These are phyloP conservation scores for Rutilus rutilus DNA, from an alignment of 2,113 vertebrate species.

Conservation along the genomic window DNA sequence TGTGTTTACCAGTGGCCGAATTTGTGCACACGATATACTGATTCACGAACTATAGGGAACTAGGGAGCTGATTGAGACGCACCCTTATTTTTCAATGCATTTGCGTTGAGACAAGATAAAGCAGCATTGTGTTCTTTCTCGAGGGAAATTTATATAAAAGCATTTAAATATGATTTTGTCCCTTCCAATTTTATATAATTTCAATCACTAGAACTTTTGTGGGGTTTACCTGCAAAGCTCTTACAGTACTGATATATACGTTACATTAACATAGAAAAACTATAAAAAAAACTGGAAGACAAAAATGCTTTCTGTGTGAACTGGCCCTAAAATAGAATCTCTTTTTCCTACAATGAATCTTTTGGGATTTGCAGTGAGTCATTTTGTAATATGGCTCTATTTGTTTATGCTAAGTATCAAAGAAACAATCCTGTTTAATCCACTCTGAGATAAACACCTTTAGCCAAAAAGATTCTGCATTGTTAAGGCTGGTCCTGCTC, in stretches of 20 bases:
- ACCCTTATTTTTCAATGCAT: not conserved
- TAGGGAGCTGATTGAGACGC: too few species aligned
- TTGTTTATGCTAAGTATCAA: conserved; percentile 33
- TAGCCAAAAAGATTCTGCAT: not conserved
- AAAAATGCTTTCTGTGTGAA: not conserved
- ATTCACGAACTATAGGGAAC: too few species aligned
- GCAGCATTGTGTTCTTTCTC: too few species aligned
- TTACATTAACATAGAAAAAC: not conserved
- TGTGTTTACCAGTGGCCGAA: too few species aligned
- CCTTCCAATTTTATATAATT: too few species aligned
- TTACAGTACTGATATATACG: not conserved
- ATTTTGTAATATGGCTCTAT: conserved; percentile 29
- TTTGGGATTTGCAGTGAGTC: conserved; percentile 15
- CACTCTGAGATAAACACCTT: conserved; percentile 24
- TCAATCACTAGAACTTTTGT: not conserved
- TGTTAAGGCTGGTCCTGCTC: not conserved
- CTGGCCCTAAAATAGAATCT: not conserved
- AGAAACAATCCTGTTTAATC: not conserved
- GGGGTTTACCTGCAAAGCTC: not conserved
- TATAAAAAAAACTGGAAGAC: not conserved
- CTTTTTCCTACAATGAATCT: not conserved
- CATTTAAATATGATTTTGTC: too few species aligned
- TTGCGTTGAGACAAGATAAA: not conserved
- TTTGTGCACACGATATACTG: too few species aligned
- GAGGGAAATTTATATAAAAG: too few species aligned